These are phyloP conservation scores for Phytoseiulus persimilis DNA, from an alignment of 2,888 invertebrate species.

Conservation along the genomic window DNA sequence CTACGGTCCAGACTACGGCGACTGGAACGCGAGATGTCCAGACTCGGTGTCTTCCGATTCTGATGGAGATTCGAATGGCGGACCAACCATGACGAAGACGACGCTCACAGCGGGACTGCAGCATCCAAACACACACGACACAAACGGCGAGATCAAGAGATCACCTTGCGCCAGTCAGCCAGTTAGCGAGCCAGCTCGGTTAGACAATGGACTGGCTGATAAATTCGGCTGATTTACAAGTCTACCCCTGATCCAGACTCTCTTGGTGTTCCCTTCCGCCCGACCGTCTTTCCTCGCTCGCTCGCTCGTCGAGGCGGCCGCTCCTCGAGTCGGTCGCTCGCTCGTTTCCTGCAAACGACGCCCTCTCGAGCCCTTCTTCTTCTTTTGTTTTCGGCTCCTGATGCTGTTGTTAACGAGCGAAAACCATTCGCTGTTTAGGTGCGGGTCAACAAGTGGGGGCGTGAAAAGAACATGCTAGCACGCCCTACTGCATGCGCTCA, in stretches of 20 bases:
- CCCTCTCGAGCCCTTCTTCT: neutral
- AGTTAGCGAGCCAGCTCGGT: neutral
- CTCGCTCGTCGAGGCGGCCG: too few species aligned
- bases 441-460: neutral
- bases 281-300: neutral
- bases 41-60: neutral
- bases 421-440: neutral
- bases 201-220: neutral
- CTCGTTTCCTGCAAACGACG: neutral
- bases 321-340: neutral
- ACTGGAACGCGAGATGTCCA: neutral
- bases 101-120: neutral
- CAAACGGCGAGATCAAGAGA: neutral
- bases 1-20: neutral
- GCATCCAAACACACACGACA: neutral
- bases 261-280: neutral
- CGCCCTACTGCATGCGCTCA: neutral
- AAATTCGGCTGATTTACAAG: conserved; percentile 5
- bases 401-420: neutral
- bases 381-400: neutral
- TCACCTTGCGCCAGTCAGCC: neutral
- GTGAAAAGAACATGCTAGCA: neutral
- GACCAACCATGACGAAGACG: neutral
- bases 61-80: conserved; percentile 5
- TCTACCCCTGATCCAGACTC: neutral